Evolutionary conservation across 1,140 invertebrate genomes (phyloP).

Genomic region (Rhysida immarginata): DNA sequence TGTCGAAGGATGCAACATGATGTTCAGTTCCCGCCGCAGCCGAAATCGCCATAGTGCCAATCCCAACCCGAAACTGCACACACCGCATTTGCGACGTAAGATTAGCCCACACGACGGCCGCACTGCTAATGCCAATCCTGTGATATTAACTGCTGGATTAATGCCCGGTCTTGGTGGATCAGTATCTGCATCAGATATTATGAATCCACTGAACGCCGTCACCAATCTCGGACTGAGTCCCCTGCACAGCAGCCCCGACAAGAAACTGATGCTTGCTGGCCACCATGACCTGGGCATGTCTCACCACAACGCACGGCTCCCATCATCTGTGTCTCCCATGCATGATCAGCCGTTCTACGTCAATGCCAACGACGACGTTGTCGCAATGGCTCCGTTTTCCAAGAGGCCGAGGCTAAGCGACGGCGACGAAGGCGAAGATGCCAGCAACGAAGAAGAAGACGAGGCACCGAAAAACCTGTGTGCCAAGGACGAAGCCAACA

Average conservation of each 20-base stretch:
- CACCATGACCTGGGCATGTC: neutral
- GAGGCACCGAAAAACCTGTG: constrained; percentile 25
- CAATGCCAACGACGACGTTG: neutral
- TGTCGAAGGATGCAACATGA: constrained; percentile 96
- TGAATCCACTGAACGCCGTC: neutral
- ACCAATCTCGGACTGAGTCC: neutral
- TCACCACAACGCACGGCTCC: neutral
- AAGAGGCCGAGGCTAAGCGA: constrained; percentile 33
- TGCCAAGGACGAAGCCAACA: constrained; percentile 33
- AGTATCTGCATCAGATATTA: constrained; percentile 13
- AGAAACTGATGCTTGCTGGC: too few species aligned
- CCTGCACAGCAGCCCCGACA: neutral
- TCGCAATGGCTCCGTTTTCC: neutral
- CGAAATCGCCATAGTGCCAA: constrained; percentile 94
- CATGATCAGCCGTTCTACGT: neutral
- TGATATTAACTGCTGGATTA: constrained; percentile 37
- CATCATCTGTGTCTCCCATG: neutral
- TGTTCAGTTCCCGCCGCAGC: constrained; percentile 92
- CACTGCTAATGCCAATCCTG: constrained; percentile 64
- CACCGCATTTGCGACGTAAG: constrained; percentile 76
- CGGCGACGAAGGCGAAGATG: constrained; percentile 33
- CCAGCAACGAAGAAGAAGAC: constrained; percentile 41
- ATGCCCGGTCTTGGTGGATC: constrained; percentile 44
- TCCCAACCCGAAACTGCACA: constrained; percentile 96
- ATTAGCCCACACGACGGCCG: constrained; percentile 84